Base-by-base conservation (phyloP, 2,888 invertebrate genomes). In the Lithophane leautieri region DNA sequence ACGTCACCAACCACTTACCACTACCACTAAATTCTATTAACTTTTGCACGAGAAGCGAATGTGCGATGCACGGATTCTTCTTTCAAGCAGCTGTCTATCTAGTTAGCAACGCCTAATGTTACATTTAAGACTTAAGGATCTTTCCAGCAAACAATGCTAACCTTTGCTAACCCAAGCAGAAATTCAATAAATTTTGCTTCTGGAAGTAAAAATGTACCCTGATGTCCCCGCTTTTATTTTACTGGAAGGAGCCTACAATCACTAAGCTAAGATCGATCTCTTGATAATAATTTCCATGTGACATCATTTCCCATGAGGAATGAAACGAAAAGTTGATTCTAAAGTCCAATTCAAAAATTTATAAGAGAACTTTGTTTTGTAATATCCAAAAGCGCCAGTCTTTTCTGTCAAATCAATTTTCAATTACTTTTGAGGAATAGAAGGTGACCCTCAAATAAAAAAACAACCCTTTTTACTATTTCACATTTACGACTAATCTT, bases 11-110 rank as follows among this genome's bases (percentile, higher is more conserved):
- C 95, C 96, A 95, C 95, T 81, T 92, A 90, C 90, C 95, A 95
- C 93, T 91, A 90, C 91, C 95, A 95, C 95, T 92, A 90, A 95
- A 93, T 90, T 94, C 91, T 95, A 91, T 93, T 91, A 94, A 94
- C 93, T 95, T 92, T 94, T 96, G 96, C 96, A 96, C 96, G 96
- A 96, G 94, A 95, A 94, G 96, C 96, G 96, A 96, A 96, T 96
- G 96, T 95, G 96, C 96, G 92, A 94, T 96, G 96, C 96, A 96
- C 96, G 96, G 93, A 94, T 93, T 94, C 95, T 95, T 95, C 95
- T 95, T 96, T 96, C 94, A 95, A 96, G 95, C 96, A 95, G 96
- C 96, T 95, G 91, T 95, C 95, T 96, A 94, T 95, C 93, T 96
- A 96, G 96, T 95, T 96, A 96, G 96, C 92, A 94, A 94, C 91